Conservation (phyloP, 2,888 invertebrate genomes). For the Oscheius sp. region DNA sequence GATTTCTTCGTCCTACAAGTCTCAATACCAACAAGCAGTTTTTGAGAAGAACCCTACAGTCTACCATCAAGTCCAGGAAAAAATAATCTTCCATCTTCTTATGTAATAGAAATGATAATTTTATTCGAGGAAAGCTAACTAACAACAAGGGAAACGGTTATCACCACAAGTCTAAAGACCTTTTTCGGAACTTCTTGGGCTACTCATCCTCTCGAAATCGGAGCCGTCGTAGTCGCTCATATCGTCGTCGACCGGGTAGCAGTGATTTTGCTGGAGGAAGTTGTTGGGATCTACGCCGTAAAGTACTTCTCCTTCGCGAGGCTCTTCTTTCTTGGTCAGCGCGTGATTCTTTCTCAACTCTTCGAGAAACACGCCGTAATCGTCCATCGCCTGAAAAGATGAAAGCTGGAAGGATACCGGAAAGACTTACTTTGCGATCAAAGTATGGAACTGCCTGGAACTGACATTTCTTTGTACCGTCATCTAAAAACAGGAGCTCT, state of each 20-base stretch:
- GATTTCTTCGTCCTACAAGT: conserved; percentile 58
- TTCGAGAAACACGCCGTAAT: conserved; percentile 40
- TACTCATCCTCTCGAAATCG: no score
- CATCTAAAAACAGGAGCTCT: conserved; percentile 43
- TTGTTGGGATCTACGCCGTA: neutral
- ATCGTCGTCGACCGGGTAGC: no score
- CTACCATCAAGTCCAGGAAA: neutral
- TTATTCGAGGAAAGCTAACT: no score
- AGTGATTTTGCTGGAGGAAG: no score
- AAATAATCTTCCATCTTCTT: conserved; percentile 20
- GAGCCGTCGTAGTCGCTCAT: no score
- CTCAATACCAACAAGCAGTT: conserved; percentile 60
- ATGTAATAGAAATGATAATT: neutral
- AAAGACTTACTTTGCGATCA: conserved; percentile 42
- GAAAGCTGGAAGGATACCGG: neutral
- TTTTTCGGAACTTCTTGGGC: no score
- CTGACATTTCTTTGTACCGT: conserved; percentile 41
- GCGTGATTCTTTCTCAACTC: neutral
- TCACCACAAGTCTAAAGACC: no score
- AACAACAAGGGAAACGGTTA: no score
- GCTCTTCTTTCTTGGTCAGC: neutral
- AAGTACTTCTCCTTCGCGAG: no score
- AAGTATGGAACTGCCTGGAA: conserved; percentile 57
- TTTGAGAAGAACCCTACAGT: conserved; percentile 47
- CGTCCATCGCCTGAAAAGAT: conserved; percentile 32